phyloP scores from a whole-genome alignment of 2,113 vertebrate species.

The Thalassarche chlororhynchos region DNA sequence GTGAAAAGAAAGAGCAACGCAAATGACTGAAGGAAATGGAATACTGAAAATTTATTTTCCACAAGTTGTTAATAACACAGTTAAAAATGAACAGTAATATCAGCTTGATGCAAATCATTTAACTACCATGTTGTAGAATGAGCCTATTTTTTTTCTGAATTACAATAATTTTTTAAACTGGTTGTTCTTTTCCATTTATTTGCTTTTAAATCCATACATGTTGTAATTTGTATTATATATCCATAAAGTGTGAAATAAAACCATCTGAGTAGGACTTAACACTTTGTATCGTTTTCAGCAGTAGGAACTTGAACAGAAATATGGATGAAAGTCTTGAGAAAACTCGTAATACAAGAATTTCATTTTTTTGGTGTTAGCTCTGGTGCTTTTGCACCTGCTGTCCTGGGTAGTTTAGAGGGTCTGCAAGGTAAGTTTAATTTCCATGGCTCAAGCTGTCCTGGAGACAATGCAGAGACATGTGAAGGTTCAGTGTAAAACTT shows the following conservation, averaged over 20 bases:
- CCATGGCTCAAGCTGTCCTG: background rate
- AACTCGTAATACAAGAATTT: background rate
- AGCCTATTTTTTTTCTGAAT: background rate
- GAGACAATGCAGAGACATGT: background rate
- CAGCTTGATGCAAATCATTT: background rate
- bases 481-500: background rate
- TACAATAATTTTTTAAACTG: background rate
- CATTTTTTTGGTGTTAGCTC: background rate
- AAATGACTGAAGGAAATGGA: background rate
- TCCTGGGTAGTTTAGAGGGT: background rate
- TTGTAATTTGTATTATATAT: background rate
- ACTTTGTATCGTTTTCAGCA: background rate
- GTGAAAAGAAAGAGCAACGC: background rate
- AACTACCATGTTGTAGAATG: background rate
- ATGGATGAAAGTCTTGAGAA: background rate
- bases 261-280: background rate
- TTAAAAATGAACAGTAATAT: background rate
- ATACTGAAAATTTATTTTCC: constrained; percentile 9
- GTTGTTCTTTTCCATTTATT: background rate
- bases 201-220: background rate
- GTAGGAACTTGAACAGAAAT: background rate
- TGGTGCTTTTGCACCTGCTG: background rate
- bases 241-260: constrained; percentile 7
- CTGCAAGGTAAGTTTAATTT: background rate
- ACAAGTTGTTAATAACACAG: background rate